Percentiles rank a stretch among this genome's conserved stretches.
Conservation (phyloP, 37 sponge, comb jelly and placozoan species). For the Crambe crambe region DNA sequence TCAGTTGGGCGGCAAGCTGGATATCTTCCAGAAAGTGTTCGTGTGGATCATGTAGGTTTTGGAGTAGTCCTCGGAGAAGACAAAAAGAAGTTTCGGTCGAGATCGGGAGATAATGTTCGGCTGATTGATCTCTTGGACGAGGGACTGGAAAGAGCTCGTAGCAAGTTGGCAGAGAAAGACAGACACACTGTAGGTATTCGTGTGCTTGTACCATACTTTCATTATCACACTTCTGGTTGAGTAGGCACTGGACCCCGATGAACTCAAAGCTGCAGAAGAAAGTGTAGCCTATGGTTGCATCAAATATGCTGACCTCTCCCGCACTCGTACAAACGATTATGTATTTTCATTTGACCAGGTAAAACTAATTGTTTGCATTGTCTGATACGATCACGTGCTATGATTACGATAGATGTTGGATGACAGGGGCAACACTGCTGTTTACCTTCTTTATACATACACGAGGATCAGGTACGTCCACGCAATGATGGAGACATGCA, state of each 20-base stretch:
- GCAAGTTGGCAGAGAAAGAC: constrained; percentile 74
- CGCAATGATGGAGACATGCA: not conserved
- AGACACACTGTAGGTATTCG: constrained; percentile 68
- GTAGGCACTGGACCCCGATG: constrained; percentile 86
- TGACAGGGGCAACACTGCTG: constrained; percentile 96
- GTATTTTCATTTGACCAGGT: constrained; percentile 99
- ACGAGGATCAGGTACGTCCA: constrained; percentile 74
- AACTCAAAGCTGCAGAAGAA: constrained; percentile 79
- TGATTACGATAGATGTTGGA: constrained; percentile 78
- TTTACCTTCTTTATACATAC: constrained; percentile 93
- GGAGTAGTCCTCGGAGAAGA: constrained; percentile 98
- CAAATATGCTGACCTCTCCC: constrained; percentile 97
- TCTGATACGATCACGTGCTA: not conserved
- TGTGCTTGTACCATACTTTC: not conserved
- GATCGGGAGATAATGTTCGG: constrained; percentile 80
- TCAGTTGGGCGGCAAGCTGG: constrained; percentile 74
- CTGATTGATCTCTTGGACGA: constrained; percentile 92
- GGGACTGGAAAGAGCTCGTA: constrained; percentile 82
- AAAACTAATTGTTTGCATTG: not conserved
- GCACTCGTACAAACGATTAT: constrained; percentile 90
- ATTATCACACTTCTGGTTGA: not conserved
- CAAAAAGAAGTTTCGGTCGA: constrained; percentile 69
- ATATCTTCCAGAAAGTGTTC: constrained; percentile 39
- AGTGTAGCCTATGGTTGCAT: constrained; percentile 98
- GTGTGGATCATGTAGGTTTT: constrained; percentile 92